Base-by-base conservation (phyloP, 2,888 invertebrate genomes). In the Drosophila subsilvestris region DNA sequence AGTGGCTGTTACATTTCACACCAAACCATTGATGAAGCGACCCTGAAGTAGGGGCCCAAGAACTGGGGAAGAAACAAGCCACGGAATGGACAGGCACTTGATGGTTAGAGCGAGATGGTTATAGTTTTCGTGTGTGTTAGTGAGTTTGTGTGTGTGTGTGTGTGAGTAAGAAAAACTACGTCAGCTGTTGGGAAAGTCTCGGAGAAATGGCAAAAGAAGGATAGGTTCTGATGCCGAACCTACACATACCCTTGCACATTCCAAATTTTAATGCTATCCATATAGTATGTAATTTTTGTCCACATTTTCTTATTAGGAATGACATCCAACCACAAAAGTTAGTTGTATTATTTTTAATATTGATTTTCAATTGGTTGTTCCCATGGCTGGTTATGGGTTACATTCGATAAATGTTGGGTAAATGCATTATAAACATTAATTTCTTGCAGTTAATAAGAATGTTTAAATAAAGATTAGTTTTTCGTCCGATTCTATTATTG, bases 1-100 rank as follows among this genome's bases (percentile, higher is more conserved):
- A 88, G 89, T 87, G 85, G 85, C 81, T 88, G 89, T 88, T 87
- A 86, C 85, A 86, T 88, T 86, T 88, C 81, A 87, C 82, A 88
- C 84, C 77, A 73, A 58, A 20, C 65, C 83, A 88, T 82, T 87
- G 88, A 87, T 85, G 82, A 71, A 87, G 71, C 73, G 58, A 60
- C 82, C 60, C 63, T 62, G 63, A 66, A 58, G 71, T 55, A 77
- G 20, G 32, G 43, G 47, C 42, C n/a, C 48, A 44, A 27, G 54
- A 50, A 53, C 29, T 18, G 45, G 37, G 37, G 63, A 42, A 53
- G 65, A 54, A 62, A 74, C 75, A 74, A 53, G 67, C 59, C 75
- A 45, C 75, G 66, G 66, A 74, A 69, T 74, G 75, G 67, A 54
- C 75, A 75, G 54, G 59, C 48, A 37, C 37, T 37, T 37, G 37